Percentiles rank a stretch among this genome's conserved stretches.
These are phyloP conservation scores for Drosophila persimilis DNA, from an alignment of 1,140 invertebrate species.

Conservation along the genomic window DNA sequence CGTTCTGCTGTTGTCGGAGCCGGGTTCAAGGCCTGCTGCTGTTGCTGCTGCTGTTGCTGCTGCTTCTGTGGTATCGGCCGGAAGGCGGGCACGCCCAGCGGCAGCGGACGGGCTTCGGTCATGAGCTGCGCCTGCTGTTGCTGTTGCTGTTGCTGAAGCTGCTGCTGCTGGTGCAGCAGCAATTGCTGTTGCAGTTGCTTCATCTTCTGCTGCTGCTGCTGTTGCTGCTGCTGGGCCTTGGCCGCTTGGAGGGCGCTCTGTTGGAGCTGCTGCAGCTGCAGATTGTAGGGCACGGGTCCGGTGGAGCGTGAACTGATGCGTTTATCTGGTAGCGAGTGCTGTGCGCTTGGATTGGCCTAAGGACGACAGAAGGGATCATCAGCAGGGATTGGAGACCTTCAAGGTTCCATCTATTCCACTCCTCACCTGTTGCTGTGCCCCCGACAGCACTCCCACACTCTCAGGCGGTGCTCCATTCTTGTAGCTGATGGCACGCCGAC, in stretches of 20 bases:
- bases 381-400: background rate
- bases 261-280: slow-evolving; percentile 61
- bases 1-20: slow-evolving; percentile 46
- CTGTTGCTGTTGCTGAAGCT: slow-evolving; percentile 29
- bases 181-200: slow-evolving; percentile 43
- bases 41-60: slow-evolving; percentile 6
- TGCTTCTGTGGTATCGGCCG: slow-evolving; percentile 88
- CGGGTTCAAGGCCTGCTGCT: slow-evolving; percentile 6
- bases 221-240: slow-evolving; percentile 34
- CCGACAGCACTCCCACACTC: slow-evolving; percentile 65
- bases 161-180: slow-evolving; percentile 36
- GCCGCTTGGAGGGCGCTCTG: slow-evolving; percentile 19
- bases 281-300: slow-evolving; percentile 51
- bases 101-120: slow-evolving; percentile 84
- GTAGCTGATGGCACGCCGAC: slow-evolving; percentile 86
- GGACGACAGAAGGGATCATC: background rate
- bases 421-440: slow-evolving; percentile 61
- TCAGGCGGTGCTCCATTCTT: slow-evolving; percentile 84
- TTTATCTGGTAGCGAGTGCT: slow-evolving; percentile 63
- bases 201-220: slow-evolving; percentile 30
- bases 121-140: slow-evolving; percentile 67
- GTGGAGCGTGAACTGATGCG: slow-evolving; percentile 70
- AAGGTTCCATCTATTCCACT: background rate
- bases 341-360: slow-evolving; percentile 23
- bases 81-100: slow-evolving; percentile 88